Base-by-base conservation (phyloP, 2,113 vertebrate species). In the Eurystomus gularis region DNA sequence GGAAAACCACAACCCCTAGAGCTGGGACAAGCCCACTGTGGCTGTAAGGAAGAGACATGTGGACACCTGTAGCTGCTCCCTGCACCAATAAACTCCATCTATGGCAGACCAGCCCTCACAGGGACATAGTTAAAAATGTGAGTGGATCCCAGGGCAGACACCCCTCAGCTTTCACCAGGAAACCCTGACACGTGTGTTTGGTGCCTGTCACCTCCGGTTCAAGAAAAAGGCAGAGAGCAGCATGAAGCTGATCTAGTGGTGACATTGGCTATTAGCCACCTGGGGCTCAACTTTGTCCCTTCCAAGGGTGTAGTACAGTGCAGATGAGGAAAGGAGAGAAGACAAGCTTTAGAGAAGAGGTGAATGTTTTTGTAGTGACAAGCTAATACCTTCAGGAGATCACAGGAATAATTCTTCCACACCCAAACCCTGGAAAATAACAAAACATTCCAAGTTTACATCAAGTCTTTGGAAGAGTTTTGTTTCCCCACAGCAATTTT, bases 41-140 rank as follows among this genome's bases (percentile, higher is more conserved):
- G 60, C 26, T 60, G 46, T 17, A 21, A 5, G n/a, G 58, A 29
- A 24, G 37, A 16, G 44, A 23, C 0, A 0, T 4, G 29, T 2
- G 25, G 37, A 7, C 9, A 35, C 31, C 19, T 3, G 3, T 1
- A 37, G n/a, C 9, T 5, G 2, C 21, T 55, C 28, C 26, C 31
- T 1, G 0, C 26, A 12, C 16, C 3, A 0, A 8, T 0, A 1
- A 2, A 7, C 24, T 8, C 13, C 3, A 3, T 0, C 24, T 6
- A 15, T 2, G 71, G 10, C 0, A 29, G 17, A 33, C 28, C 14
- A 3, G 3, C 1, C 16, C 33, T 7, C 5, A 4, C 8, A 25
- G 15, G 2, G 7, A 17, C 42, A 48, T 23, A 8, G 0, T 4
- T 20, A 5, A 14, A 39, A 17, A 16, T 1, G 8, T 2, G 9